Evolutionary conservation across 1,140 invertebrate species (phyloP).

Genomic region (Druon quercuslanigerum): DNA sequence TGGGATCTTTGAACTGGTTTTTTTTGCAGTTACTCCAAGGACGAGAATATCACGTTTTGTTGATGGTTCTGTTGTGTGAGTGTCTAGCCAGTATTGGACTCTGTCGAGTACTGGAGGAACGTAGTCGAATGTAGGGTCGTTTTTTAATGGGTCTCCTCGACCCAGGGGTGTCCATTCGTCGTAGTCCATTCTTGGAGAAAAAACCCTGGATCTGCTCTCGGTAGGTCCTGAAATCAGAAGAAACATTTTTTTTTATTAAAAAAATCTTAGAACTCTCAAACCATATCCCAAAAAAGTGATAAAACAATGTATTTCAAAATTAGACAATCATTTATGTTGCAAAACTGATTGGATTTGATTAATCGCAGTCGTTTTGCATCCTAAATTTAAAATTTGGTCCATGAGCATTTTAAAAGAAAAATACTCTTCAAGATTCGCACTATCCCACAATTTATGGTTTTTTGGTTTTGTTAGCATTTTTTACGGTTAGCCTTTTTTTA

Average conservation of each 20-base stretch:
- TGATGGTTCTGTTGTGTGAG: constrained; percentile 64
- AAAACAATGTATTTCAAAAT: no score
- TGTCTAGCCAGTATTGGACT: constrained; percentile 86
- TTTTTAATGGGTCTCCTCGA: constrained; percentile 85
- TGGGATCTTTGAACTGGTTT: constrained; percentile 75
- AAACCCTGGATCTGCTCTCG: constrained; percentile 67
- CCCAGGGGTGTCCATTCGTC: constrained; percentile 86
- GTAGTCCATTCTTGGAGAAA: constrained; percentile 83
- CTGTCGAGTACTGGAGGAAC: constrained; percentile 84
- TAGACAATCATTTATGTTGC: no score
- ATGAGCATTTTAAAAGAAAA: no score
- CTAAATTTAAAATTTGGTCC: no score
- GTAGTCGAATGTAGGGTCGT: constrained; percentile 88
- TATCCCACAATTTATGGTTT: no score
- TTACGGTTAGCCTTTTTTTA: no score
- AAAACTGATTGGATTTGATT: no score
- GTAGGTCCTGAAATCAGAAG: constrained; percentile 48
- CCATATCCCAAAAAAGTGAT: no score
- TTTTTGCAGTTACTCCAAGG: constrained; percentile 81
- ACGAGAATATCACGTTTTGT: constrained; percentile 81
- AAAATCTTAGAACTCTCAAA: no score
- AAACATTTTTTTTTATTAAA: constrained; percentile 14
- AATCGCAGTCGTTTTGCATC: no score
- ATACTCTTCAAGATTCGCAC: no score
- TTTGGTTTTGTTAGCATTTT: no score